These are phyloP conservation scores for Nothobranchius kuhntae DNA, from an alignment of 2,113 vertebrate species.

Conservation along the genomic window DNA sequence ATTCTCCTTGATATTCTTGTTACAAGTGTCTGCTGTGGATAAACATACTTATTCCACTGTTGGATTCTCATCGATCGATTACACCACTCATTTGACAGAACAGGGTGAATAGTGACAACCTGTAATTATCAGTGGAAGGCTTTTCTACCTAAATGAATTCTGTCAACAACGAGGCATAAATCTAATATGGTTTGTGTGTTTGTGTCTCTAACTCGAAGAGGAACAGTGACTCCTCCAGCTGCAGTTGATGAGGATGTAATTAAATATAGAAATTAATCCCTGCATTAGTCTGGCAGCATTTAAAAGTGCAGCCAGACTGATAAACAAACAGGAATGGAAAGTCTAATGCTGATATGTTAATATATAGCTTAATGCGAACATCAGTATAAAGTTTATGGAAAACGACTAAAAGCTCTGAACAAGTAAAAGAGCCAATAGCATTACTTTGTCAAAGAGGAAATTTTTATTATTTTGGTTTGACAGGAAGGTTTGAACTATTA, in stretches of 20 bases:
- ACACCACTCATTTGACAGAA: conserved; percentile 63
- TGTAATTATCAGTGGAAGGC: conserved; percentile 68
- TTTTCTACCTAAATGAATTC: conserved; percentile 63
- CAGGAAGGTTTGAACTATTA: no score
- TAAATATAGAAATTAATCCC: background rate
- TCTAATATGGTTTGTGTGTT: background rate
- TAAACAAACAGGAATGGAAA: background rate
- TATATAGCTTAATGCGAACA: no score
- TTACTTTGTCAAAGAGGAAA: no score
- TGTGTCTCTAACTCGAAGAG: background rate
- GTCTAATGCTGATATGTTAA: no score
- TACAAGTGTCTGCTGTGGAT: conserved; percentile 24
- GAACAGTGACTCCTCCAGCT: background rate
- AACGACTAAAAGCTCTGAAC: no score
- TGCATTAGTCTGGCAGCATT: background rate
- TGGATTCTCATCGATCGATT: conserved; percentile 66
- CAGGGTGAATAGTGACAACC: conserved; percentile 60
- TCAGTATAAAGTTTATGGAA: no score
- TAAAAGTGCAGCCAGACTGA: background rate
- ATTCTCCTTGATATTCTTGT: conserved; percentile 23
- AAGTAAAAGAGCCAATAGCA: no score
- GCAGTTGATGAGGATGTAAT: background rate
- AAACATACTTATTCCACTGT: conserved; percentile 28
- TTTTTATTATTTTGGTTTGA: no score
- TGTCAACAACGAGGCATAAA: conserved; percentile 42